Percentiles rank a stretch among this genome's conserved stretches.
phyloP scores from a whole-genome alignment of 2,888 invertebrate genomes.

The Coelopa pilipes region DNA sequence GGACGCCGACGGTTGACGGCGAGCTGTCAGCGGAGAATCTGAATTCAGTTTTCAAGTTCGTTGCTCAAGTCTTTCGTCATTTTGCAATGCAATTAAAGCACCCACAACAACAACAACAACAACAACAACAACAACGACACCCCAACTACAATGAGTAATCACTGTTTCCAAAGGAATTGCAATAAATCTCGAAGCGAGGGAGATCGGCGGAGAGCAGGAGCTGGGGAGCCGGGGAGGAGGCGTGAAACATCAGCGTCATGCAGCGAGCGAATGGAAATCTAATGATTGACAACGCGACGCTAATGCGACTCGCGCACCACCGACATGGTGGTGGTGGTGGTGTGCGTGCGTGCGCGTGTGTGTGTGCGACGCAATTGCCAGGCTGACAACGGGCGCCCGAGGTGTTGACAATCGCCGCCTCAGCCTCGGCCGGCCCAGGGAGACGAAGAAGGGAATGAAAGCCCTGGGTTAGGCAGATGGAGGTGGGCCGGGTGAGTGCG shows the following conservation, averaged over 20 bases:
- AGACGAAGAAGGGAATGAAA: no score
- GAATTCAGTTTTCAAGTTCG: slow-evolving; percentile 23
- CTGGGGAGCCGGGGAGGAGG: no score
- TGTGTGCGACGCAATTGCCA: background rate
- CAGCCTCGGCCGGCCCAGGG: no score
- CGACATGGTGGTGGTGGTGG: background rate
- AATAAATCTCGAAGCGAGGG: background rate
- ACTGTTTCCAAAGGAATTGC: background rate
- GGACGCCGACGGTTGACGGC: background rate
- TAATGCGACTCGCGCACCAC: background rate
- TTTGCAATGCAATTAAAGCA: background rate
- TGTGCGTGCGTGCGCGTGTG: slow-evolving; percentile 14
- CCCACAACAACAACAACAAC: background rate
- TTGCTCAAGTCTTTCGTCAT: slow-evolving; percentile 30
- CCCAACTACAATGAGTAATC: background rate
- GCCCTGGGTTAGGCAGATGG: no score
- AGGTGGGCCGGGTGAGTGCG: no score
- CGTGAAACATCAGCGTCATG: background rate
- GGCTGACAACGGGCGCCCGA: no score
- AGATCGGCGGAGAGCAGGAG: no score
- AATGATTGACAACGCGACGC: background rate
- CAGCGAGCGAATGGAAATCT: no score
- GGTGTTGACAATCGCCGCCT: no score
- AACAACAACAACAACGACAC: background rate
- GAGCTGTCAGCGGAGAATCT: background rate